Conservation (phyloP, 2,888 invertebrate species). For the Campoletis raptor region DNA sequence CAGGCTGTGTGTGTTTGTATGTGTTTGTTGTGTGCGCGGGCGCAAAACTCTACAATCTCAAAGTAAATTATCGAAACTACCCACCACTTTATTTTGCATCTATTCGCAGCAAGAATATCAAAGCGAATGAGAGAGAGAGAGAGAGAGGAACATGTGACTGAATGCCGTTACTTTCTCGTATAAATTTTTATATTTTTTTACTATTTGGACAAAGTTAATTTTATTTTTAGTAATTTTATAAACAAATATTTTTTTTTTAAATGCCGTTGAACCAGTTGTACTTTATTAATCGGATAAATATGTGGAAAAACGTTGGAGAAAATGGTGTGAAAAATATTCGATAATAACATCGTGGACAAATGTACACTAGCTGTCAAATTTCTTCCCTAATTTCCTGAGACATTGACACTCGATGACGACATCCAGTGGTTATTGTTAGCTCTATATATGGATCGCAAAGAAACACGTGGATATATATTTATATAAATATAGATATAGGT, state of each 20-base stretch:
- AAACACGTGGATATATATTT: not conserved
- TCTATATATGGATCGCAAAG: slow-evolving; percentile 20
- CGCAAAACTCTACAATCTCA: slow-evolving; percentile 61
- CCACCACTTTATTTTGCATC: slow-evolving; percentile 46
- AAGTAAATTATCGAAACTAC: slow-evolving; percentile 28
- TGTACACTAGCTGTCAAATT: slow-evolving; percentile 7
- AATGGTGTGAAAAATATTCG: not conserved
- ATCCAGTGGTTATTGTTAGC: not conserved
- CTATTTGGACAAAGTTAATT: not conserved
- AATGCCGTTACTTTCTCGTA: not conserved
- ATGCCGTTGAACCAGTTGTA: not conserved
- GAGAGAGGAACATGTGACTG: not conserved
- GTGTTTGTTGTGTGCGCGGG: too few relatives aligned
- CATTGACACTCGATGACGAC: not conserved
- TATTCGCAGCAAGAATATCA: slow-evolving; percentile 2
- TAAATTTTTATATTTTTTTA: not conserved
- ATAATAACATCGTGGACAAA: not conserved
- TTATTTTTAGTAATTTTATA: not conserved
- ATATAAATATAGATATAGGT: not conserved
- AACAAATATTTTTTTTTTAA: too few relatives aligned
- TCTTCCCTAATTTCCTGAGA: slow-evolving; percentile 17
- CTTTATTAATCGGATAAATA: not conserved
- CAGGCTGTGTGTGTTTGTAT: not conserved
- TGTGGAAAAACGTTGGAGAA: not conserved
- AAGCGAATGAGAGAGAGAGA: not conserved